A percentile compares a stretch with the other conserved stretches of the same genome.
Evolutionary conservation across 2,113 vertebrate genomes (phyloP).

Genomic region (Lepus europaeus): DNA sequence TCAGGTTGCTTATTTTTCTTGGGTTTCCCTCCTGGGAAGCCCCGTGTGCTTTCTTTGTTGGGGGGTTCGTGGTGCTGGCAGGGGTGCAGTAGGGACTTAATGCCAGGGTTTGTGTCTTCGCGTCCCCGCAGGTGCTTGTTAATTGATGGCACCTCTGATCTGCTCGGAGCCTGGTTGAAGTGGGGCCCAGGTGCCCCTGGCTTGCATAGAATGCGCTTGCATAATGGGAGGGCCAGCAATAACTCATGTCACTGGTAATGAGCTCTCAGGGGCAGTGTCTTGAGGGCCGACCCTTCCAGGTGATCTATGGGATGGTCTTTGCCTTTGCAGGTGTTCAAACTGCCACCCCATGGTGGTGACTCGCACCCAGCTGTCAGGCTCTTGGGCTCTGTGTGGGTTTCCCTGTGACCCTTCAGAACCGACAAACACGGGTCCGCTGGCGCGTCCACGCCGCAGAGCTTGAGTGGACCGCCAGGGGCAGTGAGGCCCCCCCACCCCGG

Average conservation of each 20-base stretch:
- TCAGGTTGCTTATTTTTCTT: not conserved
- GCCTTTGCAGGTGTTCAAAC: conserved; percentile 79
- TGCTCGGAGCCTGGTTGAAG: conserved; percentile 53
- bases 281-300: conserved; percentile 68
- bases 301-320: conserved; percentile 74
- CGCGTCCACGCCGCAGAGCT: not conserved
- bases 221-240: conserved; percentile 84
- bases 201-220: conserved; percentile 51
- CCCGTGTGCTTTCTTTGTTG: rapidly evolving
- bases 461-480: not conserved
- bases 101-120: rapidly evolving
- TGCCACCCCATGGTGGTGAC: conserved; percentile 63
- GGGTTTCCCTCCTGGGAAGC: no score
- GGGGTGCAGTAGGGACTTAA: not conserved
- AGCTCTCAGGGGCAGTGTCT: conserved; percentile 87
- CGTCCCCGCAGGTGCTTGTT: rapidly evolving
- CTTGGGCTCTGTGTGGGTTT: not conserved
- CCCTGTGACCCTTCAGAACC: not conserved
- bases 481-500: rapidly evolving
- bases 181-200: conserved; percentile 83
- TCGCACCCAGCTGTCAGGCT: conserved; percentile 61
- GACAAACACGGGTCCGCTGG: no score
- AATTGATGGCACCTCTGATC: not conserved
- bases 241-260: conserved; percentile 88
- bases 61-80: rapidly evolving